These are phyloP conservation scores for Bagarius yarrelli DNA, from an alignment of 2,113 vertebrate genomes.

Conservation along the genomic window DNA sequence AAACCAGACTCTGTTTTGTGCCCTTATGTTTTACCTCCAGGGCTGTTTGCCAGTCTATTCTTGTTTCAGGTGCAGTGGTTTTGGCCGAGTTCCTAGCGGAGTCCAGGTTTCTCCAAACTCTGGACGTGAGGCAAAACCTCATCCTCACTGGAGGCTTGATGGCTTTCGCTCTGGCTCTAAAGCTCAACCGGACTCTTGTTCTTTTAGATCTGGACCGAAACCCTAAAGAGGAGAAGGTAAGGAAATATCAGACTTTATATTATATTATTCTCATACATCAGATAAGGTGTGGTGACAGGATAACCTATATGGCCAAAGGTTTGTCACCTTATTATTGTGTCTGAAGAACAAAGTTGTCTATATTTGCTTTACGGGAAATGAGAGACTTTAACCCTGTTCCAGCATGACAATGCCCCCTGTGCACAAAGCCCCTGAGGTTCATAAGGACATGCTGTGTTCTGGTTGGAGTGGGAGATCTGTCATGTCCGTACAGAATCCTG, in stretches of 20 bases:
- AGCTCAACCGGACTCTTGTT: slow-evolving; percentile 59
- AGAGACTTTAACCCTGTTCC: no score
- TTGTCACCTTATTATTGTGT: no score
- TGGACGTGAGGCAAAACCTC: slow-evolving; percentile 66
- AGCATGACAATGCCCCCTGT: no score
- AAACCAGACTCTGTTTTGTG: neutral
- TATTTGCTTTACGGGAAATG: no score
- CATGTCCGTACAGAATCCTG: no score
- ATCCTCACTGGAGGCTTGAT: slow-evolving; percentile 62
- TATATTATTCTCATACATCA: neutral
- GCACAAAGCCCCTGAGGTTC: no score
- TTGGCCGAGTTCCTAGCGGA: slow-evolving; percentile 70
- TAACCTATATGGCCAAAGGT: no score
- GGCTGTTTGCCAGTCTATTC: neutral
- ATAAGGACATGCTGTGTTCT: no score
- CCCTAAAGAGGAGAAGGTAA: slow-evolving; percentile 62
- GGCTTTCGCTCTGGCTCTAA: slow-evolving; percentile 62
- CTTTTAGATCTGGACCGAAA: slow-evolving; percentile 64
- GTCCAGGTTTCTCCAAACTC: slow-evolving; percentile 48
- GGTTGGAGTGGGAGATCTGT: no score
- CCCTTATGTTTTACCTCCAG: neutral
- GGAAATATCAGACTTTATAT: neutral
- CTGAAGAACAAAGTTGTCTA: no score
- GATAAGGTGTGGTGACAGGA: neutral
- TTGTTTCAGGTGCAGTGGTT: slow-evolving; percentile 54